Evolutionary conservation across 2,113 vertebrate genomes (phyloP), one percentile per base, ranked within the genome.

Genomic region (Dasyprocta punctata): DNA sequence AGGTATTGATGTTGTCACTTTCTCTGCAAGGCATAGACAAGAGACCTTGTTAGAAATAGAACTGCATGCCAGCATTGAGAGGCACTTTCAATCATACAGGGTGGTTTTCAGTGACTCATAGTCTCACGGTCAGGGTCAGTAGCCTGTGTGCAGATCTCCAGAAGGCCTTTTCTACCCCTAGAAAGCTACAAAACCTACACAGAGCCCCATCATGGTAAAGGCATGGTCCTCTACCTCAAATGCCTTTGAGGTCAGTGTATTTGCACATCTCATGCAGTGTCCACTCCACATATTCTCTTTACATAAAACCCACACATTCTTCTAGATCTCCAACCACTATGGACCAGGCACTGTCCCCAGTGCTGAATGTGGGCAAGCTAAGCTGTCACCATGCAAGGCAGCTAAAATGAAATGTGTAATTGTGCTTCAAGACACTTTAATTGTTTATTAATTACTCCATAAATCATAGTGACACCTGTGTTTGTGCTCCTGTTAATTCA

Each of bases 361-460:
- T 36, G 60, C 49, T 8, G 60, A 71, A 6, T 30, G 63, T 87
- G 81, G 71, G 93, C 92, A 92, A 89, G 82, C 89, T 91, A 82
- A 93, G 78, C 82, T 4, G 0, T 92, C 38, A 9, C 94, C 63
- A 85, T 0, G 58, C 60, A n/a, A 95, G 96, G 92, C 13, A 17
- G 86, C 93, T 93, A 87, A 97, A 96, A 98, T 97, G 94, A 97
- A 98, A 98, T 97, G 97, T 96, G 96, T 85, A 98, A 97, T 97
- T 97, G 97, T 98, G 98, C 98, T 98, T 98, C 92, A 96, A 98
- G 98, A 98, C 94, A 98, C 98, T 98, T 98, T 99, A 99, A 99
- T 99, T 99, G 99, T 98, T 98, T 98, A 99, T 99, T 99, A 99
- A 99, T 99, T 99, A 98, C 98, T 95, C 98, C 98, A 99, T 99